Evolutionary conservation across 2,797 vertebrate species (phyloP), one percentile per base, ranked within the genome.

Genomic region (Dicrostonyx torquatus): DNA sequence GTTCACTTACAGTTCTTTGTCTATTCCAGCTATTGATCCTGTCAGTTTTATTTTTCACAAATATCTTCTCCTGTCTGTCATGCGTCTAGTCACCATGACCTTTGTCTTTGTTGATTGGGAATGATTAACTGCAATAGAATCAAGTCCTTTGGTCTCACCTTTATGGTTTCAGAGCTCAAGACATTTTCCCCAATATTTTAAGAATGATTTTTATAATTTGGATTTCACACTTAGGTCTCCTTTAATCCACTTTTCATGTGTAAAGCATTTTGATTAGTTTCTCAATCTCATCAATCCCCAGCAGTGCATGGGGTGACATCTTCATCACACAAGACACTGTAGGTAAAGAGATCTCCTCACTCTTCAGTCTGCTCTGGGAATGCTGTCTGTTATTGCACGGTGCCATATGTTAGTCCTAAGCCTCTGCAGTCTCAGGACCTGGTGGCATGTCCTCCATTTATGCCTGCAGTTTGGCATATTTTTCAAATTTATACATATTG

Each of bases 41-140:
- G 31, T 87, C 85, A 62, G 17, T 22, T 79, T 92, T 45, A 86
- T 55, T 48, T 70, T 80, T 93, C 66, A 34, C 55, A 50, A 50
- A 93, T 45, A 50, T 68, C 77, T 82, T 75, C 73, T 60, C 48
- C 75, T 62, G 18, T 84, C 8, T 50, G 6, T 70, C 70, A 76
- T 6, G 2, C 4, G n/a, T 58, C 22, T 82, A 55, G 29, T 58
- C 70, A 88, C 24, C 29, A 40, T 76, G 87, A 87, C 78, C 58
- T 93, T 76, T 90, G 78, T 88, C 70, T 85, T 84, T 80, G 18
- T 79, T 70, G 62, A 45, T 45, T 87, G 77, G 40, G 82, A 90
- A 80, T 68, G 45, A 76, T 80, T 80, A 75, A 87, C 85, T 89
- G 85, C 22, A 15, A 66, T 79, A 90, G 62, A 94, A 58, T 76